Evolutionary conservation across 2,797 vertebrate species (phyloP).

Genomic region (Euthynnus affinis): DNA sequence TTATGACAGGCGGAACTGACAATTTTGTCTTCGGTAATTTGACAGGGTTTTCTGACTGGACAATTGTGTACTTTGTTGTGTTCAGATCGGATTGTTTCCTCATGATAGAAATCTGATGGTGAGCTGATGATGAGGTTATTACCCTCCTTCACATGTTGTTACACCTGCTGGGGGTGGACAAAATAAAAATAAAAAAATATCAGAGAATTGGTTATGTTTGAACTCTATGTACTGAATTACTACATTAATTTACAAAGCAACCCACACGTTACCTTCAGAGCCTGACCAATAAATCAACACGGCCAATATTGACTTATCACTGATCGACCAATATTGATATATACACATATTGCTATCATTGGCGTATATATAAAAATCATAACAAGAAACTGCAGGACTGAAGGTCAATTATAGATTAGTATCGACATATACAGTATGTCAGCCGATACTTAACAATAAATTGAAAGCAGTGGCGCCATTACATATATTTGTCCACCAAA

Average conservation of each 20-base stretch:
- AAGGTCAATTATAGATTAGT: too few relatives aligned
- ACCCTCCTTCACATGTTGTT: not conserved
- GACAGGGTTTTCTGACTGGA: not conserved
- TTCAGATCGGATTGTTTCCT: conserved; percentile 12
- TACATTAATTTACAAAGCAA: not conserved
- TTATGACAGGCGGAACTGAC: not conserved
- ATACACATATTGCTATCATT: too few relatives aligned
- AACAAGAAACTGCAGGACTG: too few relatives aligned
- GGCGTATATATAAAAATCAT: too few relatives aligned
- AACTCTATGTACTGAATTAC: not conserved
- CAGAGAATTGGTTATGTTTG: not conserved
- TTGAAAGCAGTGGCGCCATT: too few relatives aligned
- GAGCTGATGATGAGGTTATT: conserved; percentile 2
- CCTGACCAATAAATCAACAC: not conserved
- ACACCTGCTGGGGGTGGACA: not conserved
- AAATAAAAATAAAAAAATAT: too few relatives aligned
- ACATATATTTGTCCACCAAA: too few relatives aligned
- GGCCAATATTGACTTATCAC: not conserved
- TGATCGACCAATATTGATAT: not conserved
- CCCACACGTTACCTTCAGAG: not conserved
- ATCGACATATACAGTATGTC: not conserved
- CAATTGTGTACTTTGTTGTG: not conserved
- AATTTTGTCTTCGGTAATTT: not conserved
- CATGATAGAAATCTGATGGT: not conserved
- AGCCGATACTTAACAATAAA: not conserved